Base-by-base conservation (phyloP, 2,888 invertebrate species). In the Ectemnius continuus region DNA sequence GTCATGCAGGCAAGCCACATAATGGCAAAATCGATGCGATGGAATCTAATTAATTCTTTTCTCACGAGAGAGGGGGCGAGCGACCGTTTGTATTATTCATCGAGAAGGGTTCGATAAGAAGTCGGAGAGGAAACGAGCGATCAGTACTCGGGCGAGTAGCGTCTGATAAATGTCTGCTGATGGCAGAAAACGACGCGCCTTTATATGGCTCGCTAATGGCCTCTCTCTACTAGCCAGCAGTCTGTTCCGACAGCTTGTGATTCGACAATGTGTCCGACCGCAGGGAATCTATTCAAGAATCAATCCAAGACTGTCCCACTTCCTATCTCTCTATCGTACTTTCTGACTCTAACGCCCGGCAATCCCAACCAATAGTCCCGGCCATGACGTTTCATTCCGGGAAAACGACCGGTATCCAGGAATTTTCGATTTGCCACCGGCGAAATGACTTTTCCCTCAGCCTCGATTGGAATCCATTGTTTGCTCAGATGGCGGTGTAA, bases 11-110 rank as follows among this genome's bases (percentile, higher is more conserved):
- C 45, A 28, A 6, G 14, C 18, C 36, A 8, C 20, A 52, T 62
- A 58, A 71, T 72, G 59, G 72, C 4, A 68, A 72, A 64, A 72
- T 72, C 72, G 56, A 72, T 72, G 52, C 36, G 28, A 20, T 16
- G 52, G 58, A 67, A 62, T 67, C 45, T 48, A 61, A 60, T 67
- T 26, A 16, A 23, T 2, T 16, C 28, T 58, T 61, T 52, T 52
- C 36, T 36, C 36, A 11, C 52, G 52, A 5, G 1, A 52, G 52
- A n/a, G 20, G 20, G 45, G 13, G 60, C 11, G 46, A 64, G 56
- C 18, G 5, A 36, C 28, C 28, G 26, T 57, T 18, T 45, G 56
- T 48, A 62, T 58, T 62, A 59, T 14, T 56, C 23, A 47, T 47
- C 11, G 14, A 23, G 8, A 23, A n/a, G 14, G 26, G 6, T 6